These are phyloP conservation scores for Tridacna crocea DNA, from an alignment of 2,888 invertebrate species.

Conservation along the genomic window DNA sequence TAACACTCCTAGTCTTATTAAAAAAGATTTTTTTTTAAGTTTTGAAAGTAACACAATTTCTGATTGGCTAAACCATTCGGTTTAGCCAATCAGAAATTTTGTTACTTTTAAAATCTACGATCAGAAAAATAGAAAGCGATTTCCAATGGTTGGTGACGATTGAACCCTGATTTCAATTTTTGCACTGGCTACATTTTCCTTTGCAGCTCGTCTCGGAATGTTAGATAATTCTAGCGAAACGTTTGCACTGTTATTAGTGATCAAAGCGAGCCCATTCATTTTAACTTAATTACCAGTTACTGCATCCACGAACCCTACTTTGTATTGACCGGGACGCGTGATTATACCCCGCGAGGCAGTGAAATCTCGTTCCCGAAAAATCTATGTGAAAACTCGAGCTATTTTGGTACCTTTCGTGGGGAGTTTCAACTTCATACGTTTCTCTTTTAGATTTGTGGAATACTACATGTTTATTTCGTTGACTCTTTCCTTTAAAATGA, in stretches of 20 bases:
- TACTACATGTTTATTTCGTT: background rate
- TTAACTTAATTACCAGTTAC: slow-evolving; percentile 26
- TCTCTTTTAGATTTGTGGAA: slow-evolving; percentile 5
- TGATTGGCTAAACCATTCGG: too few relatives aligned
- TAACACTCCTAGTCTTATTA: too few relatives aligned
- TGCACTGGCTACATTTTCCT: background rate
- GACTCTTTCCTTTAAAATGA: too few relatives aligned
- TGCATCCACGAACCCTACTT: slow-evolving; percentile 8
- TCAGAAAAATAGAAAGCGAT: too few relatives aligned
- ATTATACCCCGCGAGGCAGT: slow-evolving; percentile 14
- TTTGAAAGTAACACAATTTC: too few relatives aligned
- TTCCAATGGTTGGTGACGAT: too few relatives aligned
- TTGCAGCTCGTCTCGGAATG: slow-evolving; percentile 18
- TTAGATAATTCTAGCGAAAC: slow-evolving; percentile 22
- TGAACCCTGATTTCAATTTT: background rate
- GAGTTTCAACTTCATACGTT: slow-evolving; percentile 18
- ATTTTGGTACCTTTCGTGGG: slow-evolving; percentile 15
- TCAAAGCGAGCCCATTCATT: slow-evolving; percentile 27
- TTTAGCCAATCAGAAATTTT: too few relatives aligned
- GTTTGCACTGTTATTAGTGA: slow-evolving; percentile 26
- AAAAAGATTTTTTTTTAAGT: too few relatives aligned
- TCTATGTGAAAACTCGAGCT: slow-evolving; percentile 20
- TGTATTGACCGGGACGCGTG: slow-evolving; percentile 15
- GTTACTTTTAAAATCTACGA: too few relatives aligned
- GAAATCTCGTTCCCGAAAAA: slow-evolving; percentile 26